Evolutionary conservation across 2,113 vertebrate species (phyloP).

Genomic region (Poeciliopsis prolifica): DNA sequence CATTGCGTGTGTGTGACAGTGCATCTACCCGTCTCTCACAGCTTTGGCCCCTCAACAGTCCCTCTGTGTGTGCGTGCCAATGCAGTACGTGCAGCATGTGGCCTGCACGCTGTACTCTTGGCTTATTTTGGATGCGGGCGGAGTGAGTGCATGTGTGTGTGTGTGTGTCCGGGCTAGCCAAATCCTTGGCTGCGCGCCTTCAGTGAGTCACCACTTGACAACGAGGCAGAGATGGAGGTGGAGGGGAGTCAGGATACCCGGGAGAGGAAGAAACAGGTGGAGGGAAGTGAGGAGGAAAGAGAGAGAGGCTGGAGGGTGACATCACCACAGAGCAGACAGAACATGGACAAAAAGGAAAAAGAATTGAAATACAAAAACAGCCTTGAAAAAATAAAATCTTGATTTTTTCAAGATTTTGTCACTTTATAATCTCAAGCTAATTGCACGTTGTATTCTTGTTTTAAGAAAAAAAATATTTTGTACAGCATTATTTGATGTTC

Average conservation of each 20-base stretch:
- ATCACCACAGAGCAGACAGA: neutral
- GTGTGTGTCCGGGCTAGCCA: conserved; percentile 31
- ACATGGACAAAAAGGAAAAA: neutral
- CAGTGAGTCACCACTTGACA: conserved; percentile 67
- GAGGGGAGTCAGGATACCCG: conserved; percentile 30
- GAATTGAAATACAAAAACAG: neutral
- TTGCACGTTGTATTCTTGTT: too few relatives aligned
- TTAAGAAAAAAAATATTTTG: too few relatives aligned
- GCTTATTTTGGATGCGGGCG: conserved; percentile 37
- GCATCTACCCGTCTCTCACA: conserved; percentile 18
- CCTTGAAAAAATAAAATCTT: neutral
- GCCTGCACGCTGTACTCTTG: conserved; percentile 58
- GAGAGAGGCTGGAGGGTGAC: conserved; percentile 27
- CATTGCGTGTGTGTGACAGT: conserved; percentile 15
- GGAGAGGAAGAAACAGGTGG: conserved; percentile 44
- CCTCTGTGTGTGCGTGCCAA: conserved; percentile 39
- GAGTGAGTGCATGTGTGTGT: conserved; percentile 26
- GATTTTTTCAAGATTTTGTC: too few relatives aligned
- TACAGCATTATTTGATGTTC: too few relatives aligned
- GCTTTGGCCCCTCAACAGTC: conserved; percentile 42
- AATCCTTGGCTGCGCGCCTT: conserved; percentile 60
- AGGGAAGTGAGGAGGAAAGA: conserved; percentile 27
- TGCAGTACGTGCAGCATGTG: conserved; percentile 61
- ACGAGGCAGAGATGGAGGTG: conserved; percentile 53
- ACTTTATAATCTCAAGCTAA: too few relatives aligned